Evolutionary conservation across 2,888 invertebrate genomes (phyloP).

Genomic region (Phaedon cochleariae): DNA sequence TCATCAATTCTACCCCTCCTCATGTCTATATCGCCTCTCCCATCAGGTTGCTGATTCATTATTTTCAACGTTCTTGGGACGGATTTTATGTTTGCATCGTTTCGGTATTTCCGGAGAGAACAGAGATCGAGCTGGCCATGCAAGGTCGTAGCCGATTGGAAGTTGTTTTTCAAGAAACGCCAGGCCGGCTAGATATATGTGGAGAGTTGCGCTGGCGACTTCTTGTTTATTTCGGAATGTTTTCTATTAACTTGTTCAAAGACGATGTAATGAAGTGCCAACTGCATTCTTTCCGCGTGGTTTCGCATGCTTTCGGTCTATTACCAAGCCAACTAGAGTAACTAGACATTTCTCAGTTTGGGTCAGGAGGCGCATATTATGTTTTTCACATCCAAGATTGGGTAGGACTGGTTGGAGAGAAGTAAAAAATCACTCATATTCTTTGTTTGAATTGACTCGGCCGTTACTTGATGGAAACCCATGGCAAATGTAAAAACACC

Average conservation of each 20-base stretch:
- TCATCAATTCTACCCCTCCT: conserved; percentile 9
- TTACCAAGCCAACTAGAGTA: neutral
- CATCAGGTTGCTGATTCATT: conserved; percentile 15
- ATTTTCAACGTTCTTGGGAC: conserved; percentile 20
- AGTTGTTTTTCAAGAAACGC: neutral
- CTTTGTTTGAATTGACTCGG: too few species aligned
- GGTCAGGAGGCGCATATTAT: neutral
- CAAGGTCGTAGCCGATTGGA: neutral
- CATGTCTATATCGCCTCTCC: conserved; percentile 19
- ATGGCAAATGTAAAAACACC: too few species aligned
- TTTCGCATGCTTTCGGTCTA: conserved; percentile 3
- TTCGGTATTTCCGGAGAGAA: conserved; percentile 1
- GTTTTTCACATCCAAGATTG: too few species aligned
- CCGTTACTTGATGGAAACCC: too few species aligned
- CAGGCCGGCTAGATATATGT: too few species aligned
- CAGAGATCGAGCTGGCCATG: conserved; percentile 4
- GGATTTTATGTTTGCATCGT: neutral
- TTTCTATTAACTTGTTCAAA: conserved; percentile 23
- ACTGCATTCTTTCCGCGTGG: conserved; percentile 13
- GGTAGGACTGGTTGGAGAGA: too few species aligned
- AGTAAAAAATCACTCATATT: too few species aligned
- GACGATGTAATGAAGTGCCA: conserved; percentile 22
- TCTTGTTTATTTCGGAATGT: conserved; percentile 14
- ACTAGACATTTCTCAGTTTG: neutral
- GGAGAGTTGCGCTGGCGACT: too few species aligned